Evolutionary conservation across 2,797 vertebrate species (phyloP).

Genomic region (Diplodus puntazzo): DNA sequence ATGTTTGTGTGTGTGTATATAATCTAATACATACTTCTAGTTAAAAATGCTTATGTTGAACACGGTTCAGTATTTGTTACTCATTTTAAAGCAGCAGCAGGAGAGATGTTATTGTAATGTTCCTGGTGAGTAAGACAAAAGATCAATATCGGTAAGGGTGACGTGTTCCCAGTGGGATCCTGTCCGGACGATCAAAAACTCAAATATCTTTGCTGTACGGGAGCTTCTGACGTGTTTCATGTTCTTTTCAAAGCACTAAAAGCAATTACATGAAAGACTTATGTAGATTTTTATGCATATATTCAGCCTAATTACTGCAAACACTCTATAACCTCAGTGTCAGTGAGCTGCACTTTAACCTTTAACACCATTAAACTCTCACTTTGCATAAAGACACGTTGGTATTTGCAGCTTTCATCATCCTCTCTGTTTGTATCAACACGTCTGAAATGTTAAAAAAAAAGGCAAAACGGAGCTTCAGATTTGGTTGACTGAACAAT

Average conservation of each 20-base stretch:
- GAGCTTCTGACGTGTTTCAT: not conserved
- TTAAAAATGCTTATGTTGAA: not conserved
- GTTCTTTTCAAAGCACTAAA: slow-evolving; percentile 2
- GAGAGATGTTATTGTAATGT: not conserved
- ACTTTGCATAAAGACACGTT: not conserved
- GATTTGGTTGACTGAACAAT: slow-evolving; percentile 29
- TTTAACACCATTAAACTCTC: slow-evolving; percentile 1
- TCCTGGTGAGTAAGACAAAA: not conserved
- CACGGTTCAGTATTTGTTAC: not conserved
- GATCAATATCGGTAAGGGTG: not conserved
- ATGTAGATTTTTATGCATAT: slow-evolving; percentile 9
- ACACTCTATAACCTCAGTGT: slow-evolving; percentile 7
- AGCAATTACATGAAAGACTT: slow-evolving; percentile 2
- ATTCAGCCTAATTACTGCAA: slow-evolving; percentile 12
- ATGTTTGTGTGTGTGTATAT: slow-evolving; percentile 13
- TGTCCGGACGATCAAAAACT: not conserved
- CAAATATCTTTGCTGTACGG: not conserved
- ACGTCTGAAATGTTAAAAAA: slow-evolving; percentile 7
- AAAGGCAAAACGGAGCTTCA: slow-evolving; percentile 3
- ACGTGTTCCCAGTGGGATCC: not conserved
- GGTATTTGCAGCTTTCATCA: not conserved
- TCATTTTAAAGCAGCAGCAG: not conserved
- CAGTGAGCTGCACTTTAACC: slow-evolving; percentile 21
- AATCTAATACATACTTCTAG: not conserved
- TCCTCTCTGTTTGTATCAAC: not conserved